A percentile compares a stretch with the other conserved stretches of the same genome.
These are phyloP conservation scores for Bothrops jararaca DNA, from an alignment of 2,113 vertebrate genomes.

Conservation along the genomic window DNA sequence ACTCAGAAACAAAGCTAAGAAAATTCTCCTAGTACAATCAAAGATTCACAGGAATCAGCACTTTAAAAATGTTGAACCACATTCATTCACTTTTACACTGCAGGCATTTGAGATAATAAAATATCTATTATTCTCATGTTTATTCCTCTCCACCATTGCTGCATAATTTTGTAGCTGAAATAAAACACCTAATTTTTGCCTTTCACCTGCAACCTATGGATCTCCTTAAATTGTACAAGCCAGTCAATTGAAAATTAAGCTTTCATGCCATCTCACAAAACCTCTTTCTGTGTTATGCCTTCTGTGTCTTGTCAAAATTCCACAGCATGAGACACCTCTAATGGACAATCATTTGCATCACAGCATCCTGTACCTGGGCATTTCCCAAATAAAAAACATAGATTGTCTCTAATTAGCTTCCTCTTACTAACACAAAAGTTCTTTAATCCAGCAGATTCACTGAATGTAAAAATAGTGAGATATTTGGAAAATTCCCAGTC, in stretches of 20 bases:
- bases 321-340: background rate
- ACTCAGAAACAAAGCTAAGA: background rate
- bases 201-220: background rate
- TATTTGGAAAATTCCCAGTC: background rate
- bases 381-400: background rate
- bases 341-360: background rate
- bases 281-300: background rate
- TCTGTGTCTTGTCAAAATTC: background rate
- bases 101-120: background rate
- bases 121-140: background rate
- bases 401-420: background rate
- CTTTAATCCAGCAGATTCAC: background rate
- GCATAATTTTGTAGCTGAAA: background rate
- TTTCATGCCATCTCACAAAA: background rate
- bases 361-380: background rate
- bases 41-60: conserved; percentile 3
- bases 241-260: background rate
- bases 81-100: background rate
- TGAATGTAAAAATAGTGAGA: background rate
- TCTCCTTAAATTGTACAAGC: background rate
- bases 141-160: background rate
- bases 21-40: background rate
- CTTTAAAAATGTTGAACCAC: background rate
- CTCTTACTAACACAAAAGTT: background rate
- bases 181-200: background rate